Evolutionary conservation across 2,797 vertebrate genomes (phyloP), one percentile per base, ranked within the genome.

Genomic region (Enoplosus armatus): DNA sequence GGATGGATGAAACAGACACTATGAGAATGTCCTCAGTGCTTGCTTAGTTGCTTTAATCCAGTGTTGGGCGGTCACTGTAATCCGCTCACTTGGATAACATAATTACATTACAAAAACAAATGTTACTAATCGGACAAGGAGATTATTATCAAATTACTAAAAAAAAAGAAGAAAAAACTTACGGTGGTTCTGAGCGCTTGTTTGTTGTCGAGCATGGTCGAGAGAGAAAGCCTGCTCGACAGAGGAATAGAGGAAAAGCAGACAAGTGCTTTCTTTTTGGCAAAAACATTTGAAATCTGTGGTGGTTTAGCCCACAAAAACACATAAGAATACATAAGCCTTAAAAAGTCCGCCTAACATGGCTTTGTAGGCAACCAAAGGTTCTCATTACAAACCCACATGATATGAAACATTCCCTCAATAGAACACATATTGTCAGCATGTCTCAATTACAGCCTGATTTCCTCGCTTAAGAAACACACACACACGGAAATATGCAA

Each of bases 361-460:
- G 75, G 69, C 67, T 78, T 61, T 66, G 73, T 75, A 81, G 80
- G 77, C 83, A 84, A 82, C 41, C 75, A 77, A 56, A 82, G 82
- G 85, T 86, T 92, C 84, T 90, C 77, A 77, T 92, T 87, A 90
- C 90, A 86, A 86, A 82, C 85, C 85, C 79, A 86, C 90, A 89
- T 86, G 90, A 94, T 88, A 88, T 77, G 82, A 93, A 94, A 89
- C 90, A 90, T 89, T 82, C 90, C 72, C 79, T 92, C 83, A 90
- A 83, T 86, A 77, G 82, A 86, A 90, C 79, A 75, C 85, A 88
- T 77, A 87, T 89, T 87, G 87, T 87, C 91, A 82, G 77, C 80
- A 82, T 85, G 87, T 89, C 88, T 93, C 90, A 81, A 89, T 91
- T 90, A 89, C 89, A 91, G 75, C 70, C 76, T 80, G 74, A 85